Percentiles rank a stretch among this genome's conserved stretches.
These are phyloP conservation scores for Lordiphosa fenestrarum DNA, from an alignment of 2,888 invertebrate genomes.

Conservation along the genomic window DNA sequence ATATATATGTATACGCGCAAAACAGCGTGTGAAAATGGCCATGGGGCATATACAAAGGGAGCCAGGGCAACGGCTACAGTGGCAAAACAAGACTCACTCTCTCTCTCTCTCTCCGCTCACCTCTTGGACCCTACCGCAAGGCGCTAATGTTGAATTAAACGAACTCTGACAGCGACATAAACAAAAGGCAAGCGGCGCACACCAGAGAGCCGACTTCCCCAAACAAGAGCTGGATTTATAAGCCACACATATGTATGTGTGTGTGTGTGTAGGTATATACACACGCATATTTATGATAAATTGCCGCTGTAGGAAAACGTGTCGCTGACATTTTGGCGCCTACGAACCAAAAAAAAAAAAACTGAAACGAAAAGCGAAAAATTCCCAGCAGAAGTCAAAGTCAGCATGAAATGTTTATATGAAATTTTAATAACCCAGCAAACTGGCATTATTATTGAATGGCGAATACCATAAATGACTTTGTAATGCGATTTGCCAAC, in stretches of 20 bases:
- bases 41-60: constrained; percentile 46
- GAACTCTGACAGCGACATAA: constrained; percentile 69
- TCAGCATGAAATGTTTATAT: constrained; percentile 56
- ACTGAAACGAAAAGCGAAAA: constrained; percentile 6
- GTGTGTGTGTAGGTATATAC: constrained; percentile 13
- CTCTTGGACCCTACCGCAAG: constrained; percentile 56
- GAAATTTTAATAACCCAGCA: constrained; percentile 68
- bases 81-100: constrained; percentile 22
- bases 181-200: constrained; percentile 51
- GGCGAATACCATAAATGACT: constrained; percentile 47
- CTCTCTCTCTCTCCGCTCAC: constrained; percentile 3
- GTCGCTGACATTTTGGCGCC: constrained; percentile 67
- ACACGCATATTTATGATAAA: constrained; percentile 67
- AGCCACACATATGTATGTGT: constrained; percentile 17
- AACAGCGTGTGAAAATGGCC: constrained; percentile 53
- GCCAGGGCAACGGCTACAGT: constrained; percentile 27
- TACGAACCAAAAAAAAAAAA: constrained; percentile 25
- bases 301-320: constrained; percentile 59
- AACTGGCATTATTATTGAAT: constrained; percentile 68
- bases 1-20: constrained; percentile 27
- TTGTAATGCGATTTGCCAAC: constrained; percentile 40
- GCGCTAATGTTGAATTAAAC: constrained; percentile 75
- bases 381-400: constrained; percentile 44
- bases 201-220: constrained; percentile 27
- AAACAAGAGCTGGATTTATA: constrained; percentile 30